Conservation (phyloP, 2,888 invertebrate species). For the Iselma pallidipennis region DNA sequence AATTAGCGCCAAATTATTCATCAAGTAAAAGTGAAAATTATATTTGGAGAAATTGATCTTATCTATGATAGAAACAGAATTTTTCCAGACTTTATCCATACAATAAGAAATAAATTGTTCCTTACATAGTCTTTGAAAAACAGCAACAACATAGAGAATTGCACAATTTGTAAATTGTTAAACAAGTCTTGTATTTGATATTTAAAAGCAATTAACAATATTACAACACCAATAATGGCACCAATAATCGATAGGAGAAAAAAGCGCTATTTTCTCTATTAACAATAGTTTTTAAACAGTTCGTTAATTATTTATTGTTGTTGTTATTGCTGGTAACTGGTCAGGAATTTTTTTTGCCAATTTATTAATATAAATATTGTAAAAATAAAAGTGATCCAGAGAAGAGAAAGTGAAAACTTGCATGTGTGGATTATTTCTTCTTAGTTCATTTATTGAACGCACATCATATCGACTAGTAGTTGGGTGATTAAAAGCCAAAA, state of each 20-base stretch:
- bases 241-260: not conserved
- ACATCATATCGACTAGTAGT: conserved; percentile 40
- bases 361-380: too few species aligned
- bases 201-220: not conserved
- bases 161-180: not conserved
- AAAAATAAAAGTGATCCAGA: not conserved
- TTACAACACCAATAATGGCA: not conserved
- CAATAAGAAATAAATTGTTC: too few species aligned
- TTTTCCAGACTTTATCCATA: too few species aligned
- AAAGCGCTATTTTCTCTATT: not conserved
- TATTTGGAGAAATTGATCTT: not conserved
- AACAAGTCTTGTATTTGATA: not conserved
- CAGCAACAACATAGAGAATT: too few species aligned
- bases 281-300: not conserved
- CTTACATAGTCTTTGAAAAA: too few species aligned
- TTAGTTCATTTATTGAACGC: conserved; percentile 38
- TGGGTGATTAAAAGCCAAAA: conserved; percentile 1
- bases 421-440: not conserved
- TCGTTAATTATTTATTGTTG: not conserved
- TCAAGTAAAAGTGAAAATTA: conserved; percentile 19
- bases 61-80: too few species aligned
- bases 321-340: too few species aligned
- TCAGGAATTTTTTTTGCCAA: too few species aligned
- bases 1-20: too few species aligned
- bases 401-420: conserved; percentile 2